Base-by-base conservation (phyloP, 1,140 invertebrate genomes). In the Drosophila subpulchrella region DNA sequence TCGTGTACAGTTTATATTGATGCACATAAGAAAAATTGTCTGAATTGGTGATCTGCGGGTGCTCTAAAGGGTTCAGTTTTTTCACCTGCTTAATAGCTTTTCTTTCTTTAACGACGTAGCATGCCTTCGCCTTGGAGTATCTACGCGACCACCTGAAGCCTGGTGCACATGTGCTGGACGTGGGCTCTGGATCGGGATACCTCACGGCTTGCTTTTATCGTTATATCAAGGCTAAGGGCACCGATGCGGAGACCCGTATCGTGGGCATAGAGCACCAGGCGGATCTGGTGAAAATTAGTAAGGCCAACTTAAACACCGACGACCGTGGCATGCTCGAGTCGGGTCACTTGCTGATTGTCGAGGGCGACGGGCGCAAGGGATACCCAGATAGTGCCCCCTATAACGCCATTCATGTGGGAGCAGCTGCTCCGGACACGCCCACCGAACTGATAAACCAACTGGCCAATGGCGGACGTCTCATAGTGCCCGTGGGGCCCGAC, bases 181-280 rank as follows among this genome's bases (percentile, higher is more conserved):
- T 99, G 62, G 98, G 98, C 10, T 99, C 97, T 75, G 98, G 98
- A 17, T 98, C 97, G 90, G 98, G 98, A 6, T 99, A 99, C 92
- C 94, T 99, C 12, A 99, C 98, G 36, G 96, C 97, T n/a, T 99
- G 98, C 88, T 98, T 99, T 96, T 94, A 98, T 55, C 82, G 91
- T 4, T 91, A 67, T 17, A 71, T 92, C 5, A 65, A 80, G 15
- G 42, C 62, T n/a, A 76, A 78, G 38, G 90, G 86, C 1, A 56
- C 71, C 0, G 96, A 96, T 34, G 93, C 95, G 47, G 94, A 93
- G 68, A 98, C 98, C 32, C 91, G 89, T 72, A 93, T 94, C 12
- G 94, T 99, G 72, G 98, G 98, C 13, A 97, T 99, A 75, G 98
- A 99, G 86, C 98, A 99, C 93, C 98, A 99, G 81, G 94, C 95